phyloP scores from a whole-genome alignment of 2,888 invertebrate species.

The Platycnemis pennipes region DNA sequence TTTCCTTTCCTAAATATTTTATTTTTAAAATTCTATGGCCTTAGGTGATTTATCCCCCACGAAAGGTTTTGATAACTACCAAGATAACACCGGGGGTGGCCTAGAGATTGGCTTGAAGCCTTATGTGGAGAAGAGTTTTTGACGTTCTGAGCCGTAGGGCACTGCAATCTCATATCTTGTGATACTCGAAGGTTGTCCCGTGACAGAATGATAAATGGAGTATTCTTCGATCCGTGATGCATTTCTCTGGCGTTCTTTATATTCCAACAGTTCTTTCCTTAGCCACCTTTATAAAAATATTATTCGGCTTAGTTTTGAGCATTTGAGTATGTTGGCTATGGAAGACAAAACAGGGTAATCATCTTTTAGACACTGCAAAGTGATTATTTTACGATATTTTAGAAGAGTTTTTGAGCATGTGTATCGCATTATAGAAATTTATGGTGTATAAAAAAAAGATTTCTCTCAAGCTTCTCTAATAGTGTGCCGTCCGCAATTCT shows the following conservation, averaged over 20 bases:
- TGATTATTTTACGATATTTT: no score
- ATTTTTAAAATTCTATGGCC: not conserved
- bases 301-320: no score
- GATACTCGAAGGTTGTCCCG: not conserved
- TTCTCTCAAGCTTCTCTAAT: no score
- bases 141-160: not conserved
- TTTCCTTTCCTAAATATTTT: no score
- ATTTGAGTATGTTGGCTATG: no score
- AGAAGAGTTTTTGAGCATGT: no score
- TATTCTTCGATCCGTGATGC: conserved; percentile 18
- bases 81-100: not conserved
- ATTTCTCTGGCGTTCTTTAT: not conserved
- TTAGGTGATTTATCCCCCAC: not conserved
- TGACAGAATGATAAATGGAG: not conserved
- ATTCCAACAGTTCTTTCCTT: not conserved
- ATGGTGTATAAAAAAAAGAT: no score
- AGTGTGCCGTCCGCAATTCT: no score
- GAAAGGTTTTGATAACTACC: not conserved
- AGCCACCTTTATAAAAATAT: not conserved
- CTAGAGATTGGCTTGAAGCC: not conserved
- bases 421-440: no score
- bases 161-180: not conserved
- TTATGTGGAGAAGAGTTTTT: not conserved
- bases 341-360: no score
- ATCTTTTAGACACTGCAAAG: no score